These are phyloP conservation scores for Drosophila vallismaia DNA, from an alignment of 2,888 invertebrate species.

Conservation along the genomic window DNA sequence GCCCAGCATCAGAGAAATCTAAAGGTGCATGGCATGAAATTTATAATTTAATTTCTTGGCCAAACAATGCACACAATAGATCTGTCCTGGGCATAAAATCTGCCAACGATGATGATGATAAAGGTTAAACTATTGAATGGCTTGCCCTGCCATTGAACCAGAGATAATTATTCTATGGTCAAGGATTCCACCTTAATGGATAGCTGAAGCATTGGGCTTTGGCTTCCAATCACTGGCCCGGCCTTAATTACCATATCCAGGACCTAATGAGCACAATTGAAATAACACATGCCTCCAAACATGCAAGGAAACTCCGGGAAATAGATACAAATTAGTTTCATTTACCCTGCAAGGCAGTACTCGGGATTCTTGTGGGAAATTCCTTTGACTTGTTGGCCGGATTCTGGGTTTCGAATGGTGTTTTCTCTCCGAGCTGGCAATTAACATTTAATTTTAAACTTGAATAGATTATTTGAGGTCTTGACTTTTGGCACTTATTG, in stretches of 20 bases:
- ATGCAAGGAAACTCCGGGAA: slow-evolving; percentile 8
- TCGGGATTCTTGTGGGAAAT: slow-evolving; percentile 24
- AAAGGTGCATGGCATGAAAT: not conserved
- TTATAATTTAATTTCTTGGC: slow-evolving; percentile 28
- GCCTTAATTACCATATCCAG: slow-evolving; percentile 27
- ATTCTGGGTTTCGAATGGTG: slow-evolving; percentile 3
- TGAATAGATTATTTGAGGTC: slow-evolving; percentile 16
- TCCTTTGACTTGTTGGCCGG: slow-evolving; percentile 20
- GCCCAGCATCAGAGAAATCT: not conserved
- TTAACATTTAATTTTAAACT: slow-evolving; percentile 24
- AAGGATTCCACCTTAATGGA: slow-evolving; percentile 18
- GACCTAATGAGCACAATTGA: slow-evolving; percentile 47
- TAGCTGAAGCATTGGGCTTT: slow-evolving; percentile 17
- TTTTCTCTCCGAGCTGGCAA: slow-evolving; percentile 1
- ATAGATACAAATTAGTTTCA: slow-evolving; percentile 31
- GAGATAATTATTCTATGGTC: slow-evolving; percentile 17
- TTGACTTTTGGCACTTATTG: not conserved
- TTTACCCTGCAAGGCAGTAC: slow-evolving; percentile 1
- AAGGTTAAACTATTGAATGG: slow-evolving; percentile 7
- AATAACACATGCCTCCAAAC: slow-evolving; percentile 17
- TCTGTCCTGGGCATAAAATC: not conserved
- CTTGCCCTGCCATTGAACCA: slow-evolving; percentile 7
- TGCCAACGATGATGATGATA: slow-evolving; percentile 1
- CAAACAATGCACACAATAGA: slow-evolving; percentile 12
- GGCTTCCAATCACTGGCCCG: slow-evolving; percentile 3